Percentiles rank a stretch among this genome's conserved stretches.
phyloP scores from a whole-genome alignment of 35 echinoderm and acorn worm species.

The Apostichopus californicus region DNA sequence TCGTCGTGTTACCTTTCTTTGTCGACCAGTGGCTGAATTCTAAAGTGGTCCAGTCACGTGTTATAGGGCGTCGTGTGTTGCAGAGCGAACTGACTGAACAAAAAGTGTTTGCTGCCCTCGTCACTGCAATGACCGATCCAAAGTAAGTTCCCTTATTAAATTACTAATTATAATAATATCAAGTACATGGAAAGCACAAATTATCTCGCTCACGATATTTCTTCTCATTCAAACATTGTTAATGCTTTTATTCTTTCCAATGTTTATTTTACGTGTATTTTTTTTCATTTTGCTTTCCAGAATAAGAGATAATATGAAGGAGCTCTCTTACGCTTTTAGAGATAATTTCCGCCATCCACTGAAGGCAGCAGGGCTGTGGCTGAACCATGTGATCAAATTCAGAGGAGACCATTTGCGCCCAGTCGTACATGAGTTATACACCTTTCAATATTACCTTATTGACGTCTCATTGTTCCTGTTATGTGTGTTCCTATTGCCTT shows the following conservation, averaged over 20 bases:
- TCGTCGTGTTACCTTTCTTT: conserved; percentile 41
- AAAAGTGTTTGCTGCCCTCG: conserved; percentile 49
- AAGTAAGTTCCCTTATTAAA: conserved; percentile 15
- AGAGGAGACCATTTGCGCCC: conserved; percentile 50
- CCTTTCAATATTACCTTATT: conserved; percentile 45
- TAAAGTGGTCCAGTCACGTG: conserved; percentile 22
- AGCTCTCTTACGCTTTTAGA: conserved; percentile 50
- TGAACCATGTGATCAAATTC: conserved; percentile 52
- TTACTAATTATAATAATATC: too few relatives aligned
- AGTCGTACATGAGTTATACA: conserved; percentile 40
- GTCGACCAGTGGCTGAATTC: conserved; percentile 43
- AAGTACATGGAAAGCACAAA: neutral
- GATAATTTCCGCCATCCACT: conserved; percentile 57
- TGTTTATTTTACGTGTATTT: too few relatives aligned
- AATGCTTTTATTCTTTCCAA: too few relatives aligned
- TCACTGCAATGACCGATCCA: conserved; percentile 58
- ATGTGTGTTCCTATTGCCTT: neutral
- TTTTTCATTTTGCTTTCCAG: neutral
- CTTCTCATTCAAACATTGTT: too few relatives aligned
- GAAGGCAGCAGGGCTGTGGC: conserved; percentile 19
- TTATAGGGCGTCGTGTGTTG: conserved; percentile 19
- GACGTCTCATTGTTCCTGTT: conserved; percentile 45
- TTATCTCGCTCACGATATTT: neutral
- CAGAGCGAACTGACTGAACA: conserved; percentile 29
- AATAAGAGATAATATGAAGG: conserved; percentile 23